Conservation (phyloP, 2,888 invertebrate genomes). For the Brassicogethes aeneus region DNA sequence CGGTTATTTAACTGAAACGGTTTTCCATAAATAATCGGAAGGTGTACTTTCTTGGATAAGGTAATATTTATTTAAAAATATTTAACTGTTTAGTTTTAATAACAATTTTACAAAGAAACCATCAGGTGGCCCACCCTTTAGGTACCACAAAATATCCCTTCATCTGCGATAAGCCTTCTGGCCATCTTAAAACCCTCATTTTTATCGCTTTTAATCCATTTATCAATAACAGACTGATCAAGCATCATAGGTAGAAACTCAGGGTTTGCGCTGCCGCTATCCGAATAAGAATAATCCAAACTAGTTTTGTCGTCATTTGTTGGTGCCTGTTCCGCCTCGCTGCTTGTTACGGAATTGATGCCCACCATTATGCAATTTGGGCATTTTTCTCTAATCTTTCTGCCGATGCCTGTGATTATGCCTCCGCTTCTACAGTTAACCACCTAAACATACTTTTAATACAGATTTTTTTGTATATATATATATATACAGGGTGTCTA, state of each 20-base stretch:
- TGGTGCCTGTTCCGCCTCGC: slow-evolving; percentile 50
- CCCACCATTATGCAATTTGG: slow-evolving; percentile 73
- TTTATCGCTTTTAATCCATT: slow-evolving; percentile 82
- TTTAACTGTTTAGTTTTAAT: no score
- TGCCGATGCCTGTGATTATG: slow-evolving; percentile 80
- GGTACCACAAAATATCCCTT: slow-evolving; percentile 84
- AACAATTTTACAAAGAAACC: no score
- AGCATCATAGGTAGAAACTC: slow-evolving; percentile 90
- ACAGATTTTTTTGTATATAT: no score
- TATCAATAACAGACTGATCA: slow-evolving; percentile 69
- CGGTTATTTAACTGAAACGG: no score
- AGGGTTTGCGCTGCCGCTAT: slow-evolving; percentile 84
- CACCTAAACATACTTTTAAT: slow-evolving; percentile 32
- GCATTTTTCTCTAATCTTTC: slow-evolving; percentile 74
- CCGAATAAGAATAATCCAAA: slow-evolving; percentile 50
- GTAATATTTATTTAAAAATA: no score
- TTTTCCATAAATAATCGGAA: no score
- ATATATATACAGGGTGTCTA: no score
- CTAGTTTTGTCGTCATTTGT: slow-evolving; percentile 22
- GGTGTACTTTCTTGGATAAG: no score
- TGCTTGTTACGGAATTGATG: slow-evolving; percentile 54
- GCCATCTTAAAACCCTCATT: slow-evolving; percentile 71
- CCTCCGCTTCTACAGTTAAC: slow-evolving; percentile 94
- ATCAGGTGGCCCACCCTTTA: no score
- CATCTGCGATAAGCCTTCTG: slow-evolving; percentile 79